Conservation (phyloP, 1,140 invertebrate species). For the Zaprionus nigranus region DNA sequence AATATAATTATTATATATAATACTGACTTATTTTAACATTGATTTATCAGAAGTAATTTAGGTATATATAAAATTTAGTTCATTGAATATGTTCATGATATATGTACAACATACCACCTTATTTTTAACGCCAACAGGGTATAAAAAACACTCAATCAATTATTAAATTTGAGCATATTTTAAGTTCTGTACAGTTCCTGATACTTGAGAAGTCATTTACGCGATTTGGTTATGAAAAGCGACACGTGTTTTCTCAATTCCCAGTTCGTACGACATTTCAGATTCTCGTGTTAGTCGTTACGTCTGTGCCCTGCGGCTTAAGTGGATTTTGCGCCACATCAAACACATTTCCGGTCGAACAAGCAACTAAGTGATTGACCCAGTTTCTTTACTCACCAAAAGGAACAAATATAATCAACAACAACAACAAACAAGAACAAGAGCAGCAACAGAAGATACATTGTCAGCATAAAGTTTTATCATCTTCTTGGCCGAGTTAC, state of each 20-base stretch:
- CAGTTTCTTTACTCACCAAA: slow-evolving; percentile 46
- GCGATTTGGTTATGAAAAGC: slow-evolving; percentile 24
- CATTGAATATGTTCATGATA: no score
- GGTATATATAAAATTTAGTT: no score
- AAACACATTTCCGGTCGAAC: slow-evolving; percentile 33
- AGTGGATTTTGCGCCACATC: slow-evolving; percentile 46
- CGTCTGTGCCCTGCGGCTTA: slow-evolving; percentile 47
- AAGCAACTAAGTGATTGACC: slow-evolving; percentile 60
- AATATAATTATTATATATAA: no score
- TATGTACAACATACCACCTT: not conserved
- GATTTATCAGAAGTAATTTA: no score
- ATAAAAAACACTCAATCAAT: not conserved
- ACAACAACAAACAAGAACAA: not conserved
- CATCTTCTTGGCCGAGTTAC: slow-evolving; percentile 24
- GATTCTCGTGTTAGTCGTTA: slow-evolving; percentile 40
- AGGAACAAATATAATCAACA: slow-evolving; percentile 8
- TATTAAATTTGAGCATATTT: not conserved
- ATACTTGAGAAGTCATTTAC: not conserved
- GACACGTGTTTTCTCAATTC: slow-evolving; percentile 37
- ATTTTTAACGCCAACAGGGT: not conserved
- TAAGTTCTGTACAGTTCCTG: not conserved
- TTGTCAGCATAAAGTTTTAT: slow-evolving; percentile 15
- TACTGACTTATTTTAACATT: no score
- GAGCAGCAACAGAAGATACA: not conserved
- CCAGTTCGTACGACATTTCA: slow-evolving; percentile 40